Conservation (phyloP, 1,140 invertebrate species). For the Drosophila albomicans region DNA sequence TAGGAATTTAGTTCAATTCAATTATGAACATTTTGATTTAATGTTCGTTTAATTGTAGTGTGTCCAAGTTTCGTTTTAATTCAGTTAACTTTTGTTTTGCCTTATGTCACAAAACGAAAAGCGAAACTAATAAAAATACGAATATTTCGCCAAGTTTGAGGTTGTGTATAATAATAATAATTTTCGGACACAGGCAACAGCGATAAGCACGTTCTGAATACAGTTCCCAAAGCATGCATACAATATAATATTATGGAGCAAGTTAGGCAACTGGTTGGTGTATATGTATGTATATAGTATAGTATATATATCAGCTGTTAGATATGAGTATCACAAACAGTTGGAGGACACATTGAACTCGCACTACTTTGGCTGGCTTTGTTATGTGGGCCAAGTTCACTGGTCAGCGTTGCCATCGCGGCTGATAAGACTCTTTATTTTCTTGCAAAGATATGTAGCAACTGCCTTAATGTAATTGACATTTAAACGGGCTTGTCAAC, state of each 20-base stretch:
- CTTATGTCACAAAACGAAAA: slow-evolving; percentile 17
- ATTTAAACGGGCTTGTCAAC: not conserved
- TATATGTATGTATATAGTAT: slow-evolving; percentile 6
- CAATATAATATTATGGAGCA: slow-evolving; percentile 27
- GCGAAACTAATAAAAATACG: slow-evolving; percentile 52
- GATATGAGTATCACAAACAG: slow-evolving; percentile 21
- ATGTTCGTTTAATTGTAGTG: slow-evolving; percentile 1
- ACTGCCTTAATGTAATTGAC: not conserved
- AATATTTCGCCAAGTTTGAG: slow-evolving; percentile 44
- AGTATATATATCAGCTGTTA: slow-evolving; percentile 34
- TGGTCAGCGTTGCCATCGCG: slow-evolving; percentile 15
- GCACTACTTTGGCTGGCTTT: not conserved
- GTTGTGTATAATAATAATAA: slow-evolving; percentile 11
- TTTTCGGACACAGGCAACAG: slow-evolving; percentile 33
- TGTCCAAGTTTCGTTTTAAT: slow-evolving; percentile 19
- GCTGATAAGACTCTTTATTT: slow-evolving; percentile 16
- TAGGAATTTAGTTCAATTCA: not conserved
- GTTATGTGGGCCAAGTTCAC: slow-evolving; percentile 52
- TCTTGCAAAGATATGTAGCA: not conserved
- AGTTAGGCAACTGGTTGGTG: not conserved
- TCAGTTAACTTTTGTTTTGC: slow-evolving; percentile 1
- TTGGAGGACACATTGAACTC: slow-evolving; percentile 2
- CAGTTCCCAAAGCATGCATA: slow-evolving; percentile 22
- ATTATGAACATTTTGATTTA: not conserved
- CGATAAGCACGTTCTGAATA: slow-evolving; percentile 65